Conservation (phyloP, 2,113 vertebrate species). For the Nibea albiflora region DNA sequence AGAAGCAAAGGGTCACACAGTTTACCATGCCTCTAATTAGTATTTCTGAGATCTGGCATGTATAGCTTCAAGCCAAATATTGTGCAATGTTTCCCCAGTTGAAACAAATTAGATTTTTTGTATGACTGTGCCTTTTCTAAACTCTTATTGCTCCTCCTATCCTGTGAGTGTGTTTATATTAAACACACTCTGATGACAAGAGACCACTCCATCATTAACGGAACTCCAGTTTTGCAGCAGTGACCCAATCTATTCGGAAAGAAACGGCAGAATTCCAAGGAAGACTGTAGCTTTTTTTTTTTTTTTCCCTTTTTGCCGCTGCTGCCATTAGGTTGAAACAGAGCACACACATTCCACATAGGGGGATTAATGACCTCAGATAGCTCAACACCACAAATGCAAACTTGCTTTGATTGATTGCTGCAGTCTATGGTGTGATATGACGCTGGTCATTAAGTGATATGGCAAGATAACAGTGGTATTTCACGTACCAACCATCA, state of each 20-base stretch:
- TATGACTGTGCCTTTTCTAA: constrained; percentile 53
- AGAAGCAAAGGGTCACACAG: constrained; percentile 33
- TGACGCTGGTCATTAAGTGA: constrained; percentile 68
- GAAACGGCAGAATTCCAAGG: constrained; percentile 61
- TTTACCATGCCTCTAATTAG: constrained; percentile 44
- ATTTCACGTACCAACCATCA: constrained; percentile 26
- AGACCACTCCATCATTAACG: constrained; percentile 61
- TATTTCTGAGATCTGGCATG: constrained; percentile 46
- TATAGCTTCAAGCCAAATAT: constrained; percentile 38
- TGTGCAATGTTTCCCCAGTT: constrained; percentile 21
- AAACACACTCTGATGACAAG: constrained; percentile 74
- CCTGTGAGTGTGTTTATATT: constrained; percentile 54
- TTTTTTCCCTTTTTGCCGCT: constrained; percentile 32
- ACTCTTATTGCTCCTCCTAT: constrained; percentile 32
- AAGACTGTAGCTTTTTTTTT: constrained; percentile 50
- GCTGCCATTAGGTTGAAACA: constrained; percentile 71
- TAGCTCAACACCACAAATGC: constrained; percentile 61
- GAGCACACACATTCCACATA: constrained; percentile 71
- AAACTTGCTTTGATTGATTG: constrained; percentile 68
- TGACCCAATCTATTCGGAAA: constrained; percentile 56
- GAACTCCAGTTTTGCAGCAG: constrained; percentile 41
- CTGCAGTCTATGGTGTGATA: constrained; percentile 58
- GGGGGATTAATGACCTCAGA: constrained; percentile 65
- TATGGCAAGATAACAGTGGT: constrained; percentile 54
- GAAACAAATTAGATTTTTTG: constrained; percentile 43